A percentile compares a stretch with the other conserved stretches of the same genome.
Evolutionary conservation across 2,888 invertebrate species (phyloP).

Genomic region (Drosophila borealis): DNA sequence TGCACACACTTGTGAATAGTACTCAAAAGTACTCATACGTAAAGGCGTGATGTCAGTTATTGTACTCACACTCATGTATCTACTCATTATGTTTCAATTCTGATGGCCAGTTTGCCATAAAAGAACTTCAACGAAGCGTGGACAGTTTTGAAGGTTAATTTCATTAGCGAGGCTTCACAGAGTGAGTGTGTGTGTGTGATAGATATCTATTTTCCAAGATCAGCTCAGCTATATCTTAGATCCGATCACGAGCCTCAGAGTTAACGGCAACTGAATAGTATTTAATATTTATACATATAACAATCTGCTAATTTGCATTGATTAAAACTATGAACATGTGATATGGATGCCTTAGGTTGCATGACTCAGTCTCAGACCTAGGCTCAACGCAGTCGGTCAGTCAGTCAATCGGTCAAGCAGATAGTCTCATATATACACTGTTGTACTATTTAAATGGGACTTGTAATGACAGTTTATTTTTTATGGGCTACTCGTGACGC

Average conservation of each 20-base stretch:
- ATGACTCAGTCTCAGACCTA: slow-evolving; percentile 52
- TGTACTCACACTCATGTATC: slow-evolving; percentile 9
- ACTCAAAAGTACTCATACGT: slow-evolving; percentile 2
- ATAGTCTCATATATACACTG: slow-evolving; percentile 1
- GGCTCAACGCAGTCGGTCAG: slow-evolving; percentile 33
- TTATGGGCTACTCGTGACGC: slow-evolving; percentile 44
- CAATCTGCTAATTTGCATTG: slow-evolving; percentile 64
- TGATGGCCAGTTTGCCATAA: slow-evolving; percentile 43
- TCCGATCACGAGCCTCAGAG: slow-evolving; percentile 44
- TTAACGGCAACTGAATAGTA: slow-evolving; percentile 34
- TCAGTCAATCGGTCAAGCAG: slow-evolving; percentile 21
- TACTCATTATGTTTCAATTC: slow-evolving; percentile 23
- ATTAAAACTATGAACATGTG: slow-evolving; percentile 59
- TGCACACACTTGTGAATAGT: slow-evolving; percentile 13
- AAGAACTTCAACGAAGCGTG: slow-evolving; percentile 66
- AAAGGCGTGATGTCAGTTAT: slow-evolving; percentile 53
- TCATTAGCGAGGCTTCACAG: slow-evolving; percentile 22
- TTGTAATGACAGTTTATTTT: slow-evolving; percentile 19
- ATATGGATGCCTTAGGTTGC: slow-evolving; percentile 27
- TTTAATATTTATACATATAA: slow-evolving; percentile 12
- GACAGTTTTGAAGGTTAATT: slow-evolving; percentile 52
- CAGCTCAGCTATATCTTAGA: slow-evolving; percentile 22
- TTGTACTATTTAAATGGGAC: background rate
- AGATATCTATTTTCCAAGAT: slow-evolving; percentile 11
- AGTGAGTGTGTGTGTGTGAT: slow-evolving; percentile 7